Base-by-base conservation (phyloP, 2,888 invertebrate genomes). In the Philereme vetulata region DNA sequence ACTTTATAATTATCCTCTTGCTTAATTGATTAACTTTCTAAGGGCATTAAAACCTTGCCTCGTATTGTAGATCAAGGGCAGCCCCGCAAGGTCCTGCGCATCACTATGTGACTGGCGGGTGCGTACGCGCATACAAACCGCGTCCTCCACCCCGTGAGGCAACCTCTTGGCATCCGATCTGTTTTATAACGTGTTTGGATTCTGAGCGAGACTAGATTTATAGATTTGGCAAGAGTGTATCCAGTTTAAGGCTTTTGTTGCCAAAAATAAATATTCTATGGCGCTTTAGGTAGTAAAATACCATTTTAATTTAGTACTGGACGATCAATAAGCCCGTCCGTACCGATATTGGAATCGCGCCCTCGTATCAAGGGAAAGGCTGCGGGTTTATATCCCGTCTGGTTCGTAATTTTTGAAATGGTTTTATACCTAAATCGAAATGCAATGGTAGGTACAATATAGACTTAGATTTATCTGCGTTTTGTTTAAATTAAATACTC, bases 111-210 rank as follows among this genome's bases (percentile, higher is more conserved):
- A 62, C 47, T 44, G 47, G 56, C 35, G 62, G 44, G 61, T 68
- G 71, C 75, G 55, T 62, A 9, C 48, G 60, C 71, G 86, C 84
- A 85, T 87, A 86, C 83, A 75, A 86, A 87, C 60, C 36, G 55
- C 79, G 84, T 82, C 85, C 84, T 81, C 74, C 77, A 54, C 54
- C 45, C 69, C 67, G 76, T 81, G 78, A 70, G 61, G 76, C 76
- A 81, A 81, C 72, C 57, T 67, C 62, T 81, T 85, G 84, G 80
- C 84, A 81, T 65, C 64, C 46, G 56, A 55, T 38, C 59, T 54
- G 43, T 59, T 57, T 56, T 51, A 56, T 48, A 56, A 53, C 62
- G 61, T 67, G 64, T 49, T 60, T 48, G 8, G 11, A 48, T 50
- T 57, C 51, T 38, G 7, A 53, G 35, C 42, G 38, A 32, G 45